phyloP scores from a whole-genome alignment of 2,113 vertebrate species.

The Poecile atricapillus region DNA sequence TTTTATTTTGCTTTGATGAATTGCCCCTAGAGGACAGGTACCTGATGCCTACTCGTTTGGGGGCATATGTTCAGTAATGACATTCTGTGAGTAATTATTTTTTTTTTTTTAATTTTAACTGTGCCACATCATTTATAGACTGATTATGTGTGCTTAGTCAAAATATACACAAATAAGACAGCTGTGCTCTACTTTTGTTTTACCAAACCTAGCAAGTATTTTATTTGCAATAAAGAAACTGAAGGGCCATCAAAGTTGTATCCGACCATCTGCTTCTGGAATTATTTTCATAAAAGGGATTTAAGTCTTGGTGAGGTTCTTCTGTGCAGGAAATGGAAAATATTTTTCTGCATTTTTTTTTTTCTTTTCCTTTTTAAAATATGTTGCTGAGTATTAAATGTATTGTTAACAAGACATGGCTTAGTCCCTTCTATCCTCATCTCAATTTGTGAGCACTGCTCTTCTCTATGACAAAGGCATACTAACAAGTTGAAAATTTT shows the following conservation, averaged over 20 bases:
- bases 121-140: slow-evolving; percentile 55
- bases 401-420: background rate
- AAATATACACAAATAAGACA: slow-evolving; percentile 70
- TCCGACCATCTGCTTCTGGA: slow-evolving; percentile 76
- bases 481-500: background rate
- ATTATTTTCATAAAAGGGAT: slow-evolving; percentile 69
- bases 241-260: slow-evolving; percentile 72
- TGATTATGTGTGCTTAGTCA: slow-evolving; percentile 68
- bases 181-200: slow-evolving; percentile 74
- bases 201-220: slow-evolving; percentile 73
- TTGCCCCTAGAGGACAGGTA: background rate
- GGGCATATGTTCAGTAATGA: slow-evolving; percentile 56
- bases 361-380: background rate
- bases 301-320: slow-evolving; percentile 42
- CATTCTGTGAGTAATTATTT: background rate
- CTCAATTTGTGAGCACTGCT: background rate
- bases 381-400: slow-evolving; percentile 7
- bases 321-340: slow-evolving; percentile 43
- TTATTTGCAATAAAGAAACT: slow-evolving; percentile 75
- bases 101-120: background rate
- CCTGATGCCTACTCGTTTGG: slow-evolving; percentile 2
- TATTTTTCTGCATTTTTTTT: background rate
- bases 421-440: background rate
- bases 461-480: background rate
- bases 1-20: slow-evolving; percentile 37